Base-by-base conservation (phyloP, 2,113 vertebrate genomes). In the Paradoxurus hermaphroditus region DNA sequence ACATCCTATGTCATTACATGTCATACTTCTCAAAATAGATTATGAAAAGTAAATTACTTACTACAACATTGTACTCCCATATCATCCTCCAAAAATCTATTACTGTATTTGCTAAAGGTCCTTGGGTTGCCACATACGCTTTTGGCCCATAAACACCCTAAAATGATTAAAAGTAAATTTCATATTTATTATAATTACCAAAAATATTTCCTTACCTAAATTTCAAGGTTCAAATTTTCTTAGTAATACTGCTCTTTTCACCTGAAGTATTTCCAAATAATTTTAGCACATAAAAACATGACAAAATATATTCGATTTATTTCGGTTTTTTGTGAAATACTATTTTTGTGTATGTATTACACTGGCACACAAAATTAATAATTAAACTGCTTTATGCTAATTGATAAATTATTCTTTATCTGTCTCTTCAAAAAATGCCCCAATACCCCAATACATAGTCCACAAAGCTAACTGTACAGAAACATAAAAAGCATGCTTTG, bases 61-160 rank as follows among this genome's bases (percentile, higher is more conserved):
- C 99, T 13, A 99, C 99, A 78, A 99, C 99, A 1, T 99, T 99
- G 97, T 99, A 99, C 84, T 99, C 99, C 99, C 99, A 99, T 98
- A 99, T 99, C 99, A 99, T 99, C 98, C 99, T 99, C 99, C 99
- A 99, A 99, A 99, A 99, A 98, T 99, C 99, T 44, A 99, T 98
- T 93, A 99, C 99, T 23, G 99, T 99, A 97, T 99, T 99, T 83
- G 99, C 99, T 97, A 99, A 98, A 0, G 99, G 99, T 86, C 99
- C 99, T 98, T 99, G 99, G 59, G 99, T 99, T 96, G 99, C 99
- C 86, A 99, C 99, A 70, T 99, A 99, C 14, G 99, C 99, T 98
- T 99, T 99, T 78, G 99, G 99, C 96, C 99, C 99, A 86, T 99
- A 99, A 11, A 99, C 99, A 94, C 99, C 99, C 99, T 99, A 97